Evolutionary conservation across 2,888 invertebrate species (phyloP).

Genomic region (Callyntrura sp.): DNA sequence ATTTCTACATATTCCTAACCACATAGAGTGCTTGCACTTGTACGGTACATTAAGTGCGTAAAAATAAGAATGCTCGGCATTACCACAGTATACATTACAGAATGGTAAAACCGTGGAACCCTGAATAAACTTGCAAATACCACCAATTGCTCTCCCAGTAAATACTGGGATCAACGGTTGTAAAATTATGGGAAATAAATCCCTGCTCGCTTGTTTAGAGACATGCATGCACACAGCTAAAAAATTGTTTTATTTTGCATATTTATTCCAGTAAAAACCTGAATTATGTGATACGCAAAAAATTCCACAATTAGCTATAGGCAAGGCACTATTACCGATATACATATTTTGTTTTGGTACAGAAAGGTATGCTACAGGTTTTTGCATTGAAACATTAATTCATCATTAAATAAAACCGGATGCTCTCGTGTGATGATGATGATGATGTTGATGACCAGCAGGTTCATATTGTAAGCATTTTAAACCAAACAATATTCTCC

Average conservation of each 20-base stretch:
- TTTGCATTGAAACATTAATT: constrained; percentile 61
- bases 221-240: background rate
- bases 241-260: background rate
- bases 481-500: background rate
- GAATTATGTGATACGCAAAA: constrained; percentile 41
- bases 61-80: too few species aligned
- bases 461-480: background rate
- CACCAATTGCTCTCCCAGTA: background rate
- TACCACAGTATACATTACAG: too few species aligned
- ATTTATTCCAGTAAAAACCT: constrained; percentile 35
- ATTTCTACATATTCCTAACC: too few species aligned
- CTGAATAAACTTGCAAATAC: background rate
- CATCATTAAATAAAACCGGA: constrained; percentile 67
- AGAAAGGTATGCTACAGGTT: constrained; percentile 20
- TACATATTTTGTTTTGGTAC: constrained; percentile 3
- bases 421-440: constrained; percentile 19
- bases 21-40: too few species aligned
- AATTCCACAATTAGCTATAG: constrained; percentile 46
- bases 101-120: too few species aligned
- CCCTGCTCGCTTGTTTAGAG: too few species aligned
- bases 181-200: too few species aligned
- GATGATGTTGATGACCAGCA: constrained; percentile 25
- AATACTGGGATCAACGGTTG: background rate
- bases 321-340: constrained; percentile 34
- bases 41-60: too few species aligned